Evolutionary conservation across 2,888 invertebrate genomes (phyloP), one percentile per base, ranked within the genome.

Genomic region (Meiosimyza platycephala): DNA sequence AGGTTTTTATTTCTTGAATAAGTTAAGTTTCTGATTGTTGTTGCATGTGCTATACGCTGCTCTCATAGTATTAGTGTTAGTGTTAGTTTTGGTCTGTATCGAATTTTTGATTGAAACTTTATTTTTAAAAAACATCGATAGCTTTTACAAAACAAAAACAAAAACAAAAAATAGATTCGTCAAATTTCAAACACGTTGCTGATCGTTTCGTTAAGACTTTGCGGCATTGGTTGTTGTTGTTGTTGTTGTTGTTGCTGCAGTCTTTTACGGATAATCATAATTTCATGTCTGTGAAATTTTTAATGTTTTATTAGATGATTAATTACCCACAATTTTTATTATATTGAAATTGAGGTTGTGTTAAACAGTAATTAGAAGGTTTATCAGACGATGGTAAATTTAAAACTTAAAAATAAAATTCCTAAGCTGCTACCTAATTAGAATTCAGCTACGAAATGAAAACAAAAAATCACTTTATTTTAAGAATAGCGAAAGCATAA

Each of bases 51-150:
- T 28, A 57, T 15, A 22, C 12, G 22, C 12, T 18, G 13, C 22
- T 28, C 15, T 13, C 6, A 6, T 57, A 28, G 18, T 15, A n/a
- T 18, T n/a, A 6, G 15, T 55, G 16, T 55, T 57, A 18, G 18
- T 22, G 22, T 57, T 57, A 28, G 22, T 57, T 57, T 47, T 47
- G 63, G 40, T 63, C 47, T 63, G 63, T 63, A 48, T 47, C 63
- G 63, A 63, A 63, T 63, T 63, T 48, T 63, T 63, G 63, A 63
- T 63, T 63, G 63, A 63, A 63, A 63, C 4, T 63, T 63, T 62
- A 48, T 63, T 63, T 63, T 47, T n/a, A 6, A 7, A 6, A 40
- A 47, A 47, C 47, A n/a, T 48, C 63, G 48, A n/a, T 33, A 6
- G 18, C 16, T 15, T 18, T n/a, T n/a, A 63, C 3, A 63, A 40